These are phyloP conservation scores for Neodontobutis hainanensis DNA, from an alignment of 2,113 vertebrate genomes.

Conservation along the genomic window DNA sequence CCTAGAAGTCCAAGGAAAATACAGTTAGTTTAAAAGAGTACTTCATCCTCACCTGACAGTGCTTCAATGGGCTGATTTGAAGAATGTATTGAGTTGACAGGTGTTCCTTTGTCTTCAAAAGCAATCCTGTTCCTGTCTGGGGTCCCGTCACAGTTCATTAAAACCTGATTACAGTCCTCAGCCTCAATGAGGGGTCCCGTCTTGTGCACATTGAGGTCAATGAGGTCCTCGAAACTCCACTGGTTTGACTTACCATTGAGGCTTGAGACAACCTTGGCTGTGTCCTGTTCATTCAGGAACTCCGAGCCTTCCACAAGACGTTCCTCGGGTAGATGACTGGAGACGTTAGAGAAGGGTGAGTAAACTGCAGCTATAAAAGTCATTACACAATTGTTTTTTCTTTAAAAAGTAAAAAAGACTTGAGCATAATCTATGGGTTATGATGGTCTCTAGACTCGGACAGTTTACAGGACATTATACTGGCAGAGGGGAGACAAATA, in stretches of 20 bases:
- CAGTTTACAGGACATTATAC: too few species aligned
- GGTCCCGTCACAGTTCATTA: conserved; percentile 75
- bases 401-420: neutral
- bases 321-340: conserved; percentile 75
- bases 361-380: neutral
- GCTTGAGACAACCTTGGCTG: conserved; percentile 62
- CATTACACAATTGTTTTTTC: neutral
- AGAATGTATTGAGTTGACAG: conserved; percentile 77
- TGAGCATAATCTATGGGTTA: too few species aligned
- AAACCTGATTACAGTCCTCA: conserved; percentile 73
- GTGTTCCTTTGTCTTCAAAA: conserved; percentile 79
- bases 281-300: conserved; percentile 77
- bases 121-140: conserved; percentile 74
- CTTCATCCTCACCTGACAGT: conserved; percentile 78
- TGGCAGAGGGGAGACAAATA: too few species aligned
- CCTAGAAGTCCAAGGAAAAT: neutral
- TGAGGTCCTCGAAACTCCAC: conserved; percentile 84
- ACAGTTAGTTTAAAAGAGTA: neutral
- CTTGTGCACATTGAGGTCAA: conserved; percentile 82
- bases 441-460: too few species aligned
- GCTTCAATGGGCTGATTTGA: conserved; percentile 82
- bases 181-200: conserved; percentile 73
- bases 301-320: conserved; percentile 65
- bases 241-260: conserved; percentile 81
- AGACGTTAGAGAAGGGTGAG: neutral